These are phyloP conservation scores for Pipra filicauda DNA, from an alignment of 2,113 vertebrate species.

Conservation along the genomic window DNA sequence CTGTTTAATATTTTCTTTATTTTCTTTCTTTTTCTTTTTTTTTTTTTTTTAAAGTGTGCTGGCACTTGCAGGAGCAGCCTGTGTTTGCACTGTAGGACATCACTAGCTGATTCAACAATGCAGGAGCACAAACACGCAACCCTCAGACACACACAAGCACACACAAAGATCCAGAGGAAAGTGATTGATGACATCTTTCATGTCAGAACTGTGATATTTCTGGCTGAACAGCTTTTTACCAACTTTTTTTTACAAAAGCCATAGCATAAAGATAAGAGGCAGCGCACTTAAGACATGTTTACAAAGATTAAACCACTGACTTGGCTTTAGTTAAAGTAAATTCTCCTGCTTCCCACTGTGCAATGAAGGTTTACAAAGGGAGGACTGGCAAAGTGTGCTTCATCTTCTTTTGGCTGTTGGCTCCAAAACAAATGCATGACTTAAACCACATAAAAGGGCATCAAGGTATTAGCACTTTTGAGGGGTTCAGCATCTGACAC, in stretches of 20 bases:
- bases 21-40: too few relatives aligned
- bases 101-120: not conserved
- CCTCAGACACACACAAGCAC: not conserved
- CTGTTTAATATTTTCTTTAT: not conserved
- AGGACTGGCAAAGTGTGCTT: constrained; percentile 50
- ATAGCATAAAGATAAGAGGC: constrained; percentile 64
- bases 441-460: constrained; percentile 63
- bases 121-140: not conserved
- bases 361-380: constrained; percentile 35
- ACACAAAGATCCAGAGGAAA: not conserved
- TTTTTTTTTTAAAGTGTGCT: not conserved
- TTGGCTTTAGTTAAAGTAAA: constrained; percentile 68
- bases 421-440: constrained; percentile 33
- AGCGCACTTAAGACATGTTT: constrained; percentile 63
- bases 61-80: not conserved
- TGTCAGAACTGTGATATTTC: constrained; percentile 43
- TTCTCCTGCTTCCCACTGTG: constrained; percentile 55
- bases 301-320: constrained; percentile 65
- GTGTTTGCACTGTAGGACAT: not conserved
- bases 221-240: constrained; percentile 18
- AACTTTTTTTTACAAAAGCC: constrained; percentile 53
- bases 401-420: constrained; percentile 34
- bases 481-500: constrained; percentile 35
- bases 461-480: constrained; percentile 49
- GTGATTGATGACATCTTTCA: constrained; percentile 38